phyloP scores from a whole-genome alignment of 2,797 vertebrate genomes.

The Epinephelus coioides region DNA sequence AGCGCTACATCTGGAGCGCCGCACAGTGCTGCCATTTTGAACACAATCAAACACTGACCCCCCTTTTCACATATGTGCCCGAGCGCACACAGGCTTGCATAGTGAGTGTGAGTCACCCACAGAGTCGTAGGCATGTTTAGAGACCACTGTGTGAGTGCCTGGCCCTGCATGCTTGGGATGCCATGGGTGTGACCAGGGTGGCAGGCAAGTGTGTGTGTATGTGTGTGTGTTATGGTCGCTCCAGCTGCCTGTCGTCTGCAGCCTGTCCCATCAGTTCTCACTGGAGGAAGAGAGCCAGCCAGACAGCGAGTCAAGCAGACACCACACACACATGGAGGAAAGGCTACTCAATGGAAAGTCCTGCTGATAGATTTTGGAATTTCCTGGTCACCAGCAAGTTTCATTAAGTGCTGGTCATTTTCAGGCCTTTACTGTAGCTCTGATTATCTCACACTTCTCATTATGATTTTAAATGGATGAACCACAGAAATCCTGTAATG shows the following conservation, averaged over 20 bases:
- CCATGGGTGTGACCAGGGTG: slow-evolving; percentile 81
- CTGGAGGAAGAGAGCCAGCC: slow-evolving; percentile 47
- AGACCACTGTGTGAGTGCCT: slow-evolving; percentile 72
- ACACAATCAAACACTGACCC: slow-evolving; percentile 45
- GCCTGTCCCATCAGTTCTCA: slow-evolving; percentile 57
- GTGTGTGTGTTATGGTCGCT: slow-evolving; percentile 52
- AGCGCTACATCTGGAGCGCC: slow-evolving; percentile 24
- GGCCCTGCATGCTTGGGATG: slow-evolving; percentile 80
- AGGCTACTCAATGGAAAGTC: slow-evolving; percentile 68
- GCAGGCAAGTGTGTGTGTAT: slow-evolving; percentile 50
- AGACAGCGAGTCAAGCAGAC: slow-evolving; percentile 57
- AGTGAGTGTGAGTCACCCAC: slow-evolving; percentile 68
- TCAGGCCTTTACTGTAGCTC: slow-evolving; percentile 1
- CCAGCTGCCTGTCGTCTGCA: slow-evolving; percentile 75
- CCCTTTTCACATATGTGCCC: slow-evolving; percentile 37
- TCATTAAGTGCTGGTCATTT: slow-evolving; percentile 20
- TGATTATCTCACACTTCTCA: slow-evolving; percentile 1
- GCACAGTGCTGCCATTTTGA: slow-evolving; percentile 61
- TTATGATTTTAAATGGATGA: too few relatives aligned
- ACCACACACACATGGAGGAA: slow-evolving; percentile 47
- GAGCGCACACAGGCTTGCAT: slow-evolving; percentile 35
- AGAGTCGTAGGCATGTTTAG: slow-evolving; percentile 70
- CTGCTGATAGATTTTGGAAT: slow-evolving; percentile 63
- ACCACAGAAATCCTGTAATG: neutral
- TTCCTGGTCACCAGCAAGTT: slow-evolving; percentile 54